Percentiles rank a stretch among this genome's conserved stretches.
These are phyloP conservation scores for Cantharis rustica DNA, from an alignment of 2,888 invertebrate species.

Conservation along the genomic window DNA sequence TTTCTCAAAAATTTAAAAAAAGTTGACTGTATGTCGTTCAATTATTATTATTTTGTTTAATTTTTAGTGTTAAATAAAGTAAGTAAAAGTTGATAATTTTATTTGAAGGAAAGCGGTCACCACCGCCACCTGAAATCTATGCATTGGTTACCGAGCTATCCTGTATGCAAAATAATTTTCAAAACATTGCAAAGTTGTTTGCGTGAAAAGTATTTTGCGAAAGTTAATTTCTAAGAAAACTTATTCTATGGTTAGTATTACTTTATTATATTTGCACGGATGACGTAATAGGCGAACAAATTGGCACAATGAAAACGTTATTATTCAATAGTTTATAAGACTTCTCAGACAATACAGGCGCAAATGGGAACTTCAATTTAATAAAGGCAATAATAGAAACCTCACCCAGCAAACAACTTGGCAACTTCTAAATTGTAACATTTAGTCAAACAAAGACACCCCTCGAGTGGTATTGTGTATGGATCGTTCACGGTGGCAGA, in stretches of 20 bases:
- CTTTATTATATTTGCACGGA: slow-evolving; percentile 16
- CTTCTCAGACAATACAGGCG: slow-evolving; percentile 55
- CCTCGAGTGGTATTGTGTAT: slow-evolving; percentile 50
- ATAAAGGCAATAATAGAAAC: slow-evolving; percentile 57
- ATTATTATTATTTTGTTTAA: too few species aligned
- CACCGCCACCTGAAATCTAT: too few species aligned
- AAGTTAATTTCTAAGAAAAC: neutral
- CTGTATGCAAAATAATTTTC: too few species aligned
- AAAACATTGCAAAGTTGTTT: neutral
- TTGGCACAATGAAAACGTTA: slow-evolving; percentile 45
- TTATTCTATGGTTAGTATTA: neutral
- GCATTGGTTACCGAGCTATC: neutral
- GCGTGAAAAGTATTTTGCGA: neutral
- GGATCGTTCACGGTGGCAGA: slow-evolving; percentile 43
- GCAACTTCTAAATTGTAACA: slow-evolving; percentile 57
- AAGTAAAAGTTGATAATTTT: too few species aligned
- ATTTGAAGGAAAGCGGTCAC: too few species aligned
- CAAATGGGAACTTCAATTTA: slow-evolving; percentile 56
- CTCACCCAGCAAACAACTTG: slow-evolving; percentile 54
- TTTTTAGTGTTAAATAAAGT: too few species aligned
- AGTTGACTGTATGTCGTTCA: too few species aligned
- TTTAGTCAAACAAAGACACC: slow-evolving; percentile 56
- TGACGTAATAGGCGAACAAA: slow-evolving; percentile 34
- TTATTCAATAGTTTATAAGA: slow-evolving; percentile 56
- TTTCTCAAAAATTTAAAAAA: too few species aligned